These are phyloP conservation scores for Trachelus stipa DNA, from an alignment of 2,888 invertebrate genomes.

Conservation along the genomic window DNA sequence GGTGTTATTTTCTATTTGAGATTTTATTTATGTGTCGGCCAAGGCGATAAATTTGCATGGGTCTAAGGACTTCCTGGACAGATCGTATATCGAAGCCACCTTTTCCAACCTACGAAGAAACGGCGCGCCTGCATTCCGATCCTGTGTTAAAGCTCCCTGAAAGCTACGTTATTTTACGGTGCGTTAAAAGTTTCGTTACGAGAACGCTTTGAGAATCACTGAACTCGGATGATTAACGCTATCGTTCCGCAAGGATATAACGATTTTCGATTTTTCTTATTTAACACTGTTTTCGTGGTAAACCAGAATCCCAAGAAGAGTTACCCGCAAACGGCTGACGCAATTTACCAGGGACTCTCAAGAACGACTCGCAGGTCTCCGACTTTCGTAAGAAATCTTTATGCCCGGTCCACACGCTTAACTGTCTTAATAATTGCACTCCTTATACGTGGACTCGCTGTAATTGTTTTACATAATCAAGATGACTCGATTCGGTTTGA, in stretches of 20 bases:
- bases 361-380: neutral
- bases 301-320: no score
- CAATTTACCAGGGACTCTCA: no score
- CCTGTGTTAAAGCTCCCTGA: neutral
- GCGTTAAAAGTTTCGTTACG: no score
- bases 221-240: no score
- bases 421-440: conserved; percentile 47
- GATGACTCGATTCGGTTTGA: conserved; percentile 15
- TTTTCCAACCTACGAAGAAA: conserved; percentile 22
- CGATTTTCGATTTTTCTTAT: no score
- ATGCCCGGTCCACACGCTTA: conserved; percentile 18
- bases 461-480: conserved; percentile 49
- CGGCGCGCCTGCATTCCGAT: conserved; percentile 15
- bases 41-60: conserved; percentile 47
- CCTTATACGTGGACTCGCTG: conserved; percentile 42
- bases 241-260: no score
- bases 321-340: no score
- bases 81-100: conserved; percentile 9
- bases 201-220: no score
- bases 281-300: no score
- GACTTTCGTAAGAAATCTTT: conserved; percentile 34
- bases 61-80: conserved; percentile 36
- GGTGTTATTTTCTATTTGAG: conserved; percentile 40
- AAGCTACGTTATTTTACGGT: no score
- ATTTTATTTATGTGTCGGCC: conserved; percentile 44